Conservation (phyloP, 2,797 vertebrate genomes). For the Ptychadena robeensis region DNA sequence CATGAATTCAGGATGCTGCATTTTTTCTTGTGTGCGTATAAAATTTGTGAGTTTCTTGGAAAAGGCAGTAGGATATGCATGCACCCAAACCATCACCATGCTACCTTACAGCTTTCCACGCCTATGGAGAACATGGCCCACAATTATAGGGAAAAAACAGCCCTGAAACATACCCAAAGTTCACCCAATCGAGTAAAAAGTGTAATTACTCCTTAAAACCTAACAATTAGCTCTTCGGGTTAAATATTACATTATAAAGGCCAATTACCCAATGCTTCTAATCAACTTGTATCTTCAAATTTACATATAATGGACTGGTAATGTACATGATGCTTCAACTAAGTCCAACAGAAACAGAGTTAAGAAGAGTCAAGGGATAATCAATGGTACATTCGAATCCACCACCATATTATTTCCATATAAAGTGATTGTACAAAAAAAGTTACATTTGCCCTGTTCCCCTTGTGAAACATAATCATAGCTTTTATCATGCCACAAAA, state of each 20-base stretch:
- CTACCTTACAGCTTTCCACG: too few relatives aligned
- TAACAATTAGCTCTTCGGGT: not conserved
- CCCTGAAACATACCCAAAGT: too few relatives aligned
- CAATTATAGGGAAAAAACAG: too few relatives aligned
- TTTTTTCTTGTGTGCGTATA: too few relatives aligned
- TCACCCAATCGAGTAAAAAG: too few relatives aligned
- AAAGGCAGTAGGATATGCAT: too few relatives aligned
- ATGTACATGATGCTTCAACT: not conserved
- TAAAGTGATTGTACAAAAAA: slow-evolving; percentile 18
- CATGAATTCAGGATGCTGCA: too few relatives aligned
- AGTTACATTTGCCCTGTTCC: slow-evolving; percentile 75
- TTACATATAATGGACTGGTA: not conserved
- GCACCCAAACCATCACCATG: too few relatives aligned
- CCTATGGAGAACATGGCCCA: too few relatives aligned
- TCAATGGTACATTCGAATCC: not conserved
- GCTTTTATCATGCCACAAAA: slow-evolving; percentile 81
- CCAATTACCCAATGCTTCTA: not conserved
- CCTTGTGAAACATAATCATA: slow-evolving; percentile 84
- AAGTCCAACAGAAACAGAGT: not conserved
- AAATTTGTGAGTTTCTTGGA: too few relatives aligned
- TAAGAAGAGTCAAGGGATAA: not conserved
- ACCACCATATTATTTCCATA: not conserved
- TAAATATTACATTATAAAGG: not conserved
- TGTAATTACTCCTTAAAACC: too few relatives aligned
- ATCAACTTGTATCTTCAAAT: not conserved